Evolutionary conservation across 2,113 vertebrate species (phyloP).

Genomic region (Girardinichthys multiradiatus): DNA sequence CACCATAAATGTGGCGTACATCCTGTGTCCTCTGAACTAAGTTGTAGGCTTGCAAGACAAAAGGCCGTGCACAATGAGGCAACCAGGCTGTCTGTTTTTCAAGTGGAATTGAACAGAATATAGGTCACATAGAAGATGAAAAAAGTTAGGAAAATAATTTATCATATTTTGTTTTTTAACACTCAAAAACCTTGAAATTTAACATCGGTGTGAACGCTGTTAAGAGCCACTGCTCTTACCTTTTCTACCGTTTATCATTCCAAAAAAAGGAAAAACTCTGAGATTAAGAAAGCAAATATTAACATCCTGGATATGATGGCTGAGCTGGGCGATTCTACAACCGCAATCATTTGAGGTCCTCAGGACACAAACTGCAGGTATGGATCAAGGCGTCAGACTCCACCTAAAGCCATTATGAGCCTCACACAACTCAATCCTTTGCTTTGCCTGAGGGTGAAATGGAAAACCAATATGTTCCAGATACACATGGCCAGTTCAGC

Average conservation of each 20-base stretch:
- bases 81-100: background rate
- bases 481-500: background rate
- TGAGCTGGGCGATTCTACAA: background rate
- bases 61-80: too few relatives aligned
- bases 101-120: background rate
- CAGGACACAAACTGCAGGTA: background rate
- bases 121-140: background rate
- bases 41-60: too few relatives aligned
- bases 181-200: background rate
- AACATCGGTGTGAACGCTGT: background rate
- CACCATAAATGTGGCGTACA: too few relatives aligned
- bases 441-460: background rate
- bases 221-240: background rate
- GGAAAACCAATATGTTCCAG: background rate
- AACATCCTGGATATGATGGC: slow-evolving; percentile 18
- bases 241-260: background rate
- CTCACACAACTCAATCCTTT: background rate
- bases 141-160: background rate
- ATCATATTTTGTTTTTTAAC: background rate
- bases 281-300: slow-evolving; percentile 37
- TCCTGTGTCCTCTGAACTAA: too few relatives aligned
- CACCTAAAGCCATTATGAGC: background rate
- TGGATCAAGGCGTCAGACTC: background rate
- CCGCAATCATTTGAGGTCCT: background rate
- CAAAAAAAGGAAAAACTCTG: background rate